A percentile compares a stretch with the other conserved stretches of the same genome.
Evolutionary conservation across 2,113 vertebrate genomes (phyloP).

Genomic region (Martes martes): DNA sequence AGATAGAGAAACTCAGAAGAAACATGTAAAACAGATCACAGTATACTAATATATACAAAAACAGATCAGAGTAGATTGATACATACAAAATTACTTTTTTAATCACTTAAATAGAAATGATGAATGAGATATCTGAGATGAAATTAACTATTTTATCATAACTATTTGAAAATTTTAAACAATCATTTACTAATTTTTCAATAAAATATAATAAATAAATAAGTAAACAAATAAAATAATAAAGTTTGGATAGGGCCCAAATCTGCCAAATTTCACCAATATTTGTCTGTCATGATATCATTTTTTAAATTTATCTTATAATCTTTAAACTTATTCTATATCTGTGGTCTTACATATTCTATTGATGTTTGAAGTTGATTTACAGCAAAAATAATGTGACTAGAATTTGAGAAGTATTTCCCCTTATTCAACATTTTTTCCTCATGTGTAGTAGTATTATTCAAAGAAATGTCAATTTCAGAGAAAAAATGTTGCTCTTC

Average conservation of each 20-base stretch:
- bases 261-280: neutral
- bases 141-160: neutral
- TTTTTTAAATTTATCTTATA: neutral
- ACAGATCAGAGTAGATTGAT: neutral
- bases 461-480: neutral
- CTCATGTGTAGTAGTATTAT: neutral
- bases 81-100: neutral
- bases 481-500: neutral
- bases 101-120: neutral
- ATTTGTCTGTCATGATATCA: neutral
- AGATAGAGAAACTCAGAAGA: neutral
- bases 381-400: neutral
- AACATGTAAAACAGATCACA: neutral
- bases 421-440: neutral
- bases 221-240: neutral
- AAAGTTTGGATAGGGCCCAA: neutral
- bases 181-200: neutral
- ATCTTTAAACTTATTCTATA: neutral
- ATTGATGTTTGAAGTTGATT: neutral
- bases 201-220: neutral
- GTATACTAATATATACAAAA: neutral
- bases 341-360: neutral
- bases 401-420: neutral
- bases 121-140: neutral
- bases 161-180: neutral